Evolutionary conservation across 1,140 invertebrate species (phyloP).

Genomic region (Campoletis sonorensis): DNA sequence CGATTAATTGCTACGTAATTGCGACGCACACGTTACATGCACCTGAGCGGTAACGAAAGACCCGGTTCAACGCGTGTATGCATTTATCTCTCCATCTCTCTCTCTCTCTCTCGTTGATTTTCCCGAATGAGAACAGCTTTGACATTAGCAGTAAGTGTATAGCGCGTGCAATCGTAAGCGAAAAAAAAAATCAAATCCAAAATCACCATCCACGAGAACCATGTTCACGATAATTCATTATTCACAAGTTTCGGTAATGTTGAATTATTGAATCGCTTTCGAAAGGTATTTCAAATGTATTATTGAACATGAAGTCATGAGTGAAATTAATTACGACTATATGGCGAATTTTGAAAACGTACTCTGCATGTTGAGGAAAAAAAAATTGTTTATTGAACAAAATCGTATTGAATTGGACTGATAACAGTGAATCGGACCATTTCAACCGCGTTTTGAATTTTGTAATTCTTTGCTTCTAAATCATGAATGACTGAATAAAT

Average conservation of each 20-base stretch:
- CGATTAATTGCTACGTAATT: constrained; percentile 57
- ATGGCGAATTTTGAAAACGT: no score
- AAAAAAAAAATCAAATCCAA: not conserved
- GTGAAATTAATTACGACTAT: no score
- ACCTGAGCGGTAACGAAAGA: constrained; percentile 24
- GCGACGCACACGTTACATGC: constrained; percentile 50
- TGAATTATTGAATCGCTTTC: not conserved
- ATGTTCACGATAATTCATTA: not conserved
- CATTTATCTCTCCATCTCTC: constrained; percentile 12
- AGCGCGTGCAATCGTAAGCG: not conserved
- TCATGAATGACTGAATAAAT: no score
- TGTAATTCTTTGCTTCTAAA: no score
- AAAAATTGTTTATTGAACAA: no score
- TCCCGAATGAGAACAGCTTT: not conserved
- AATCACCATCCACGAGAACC: not conserved
- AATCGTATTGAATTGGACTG: no score
- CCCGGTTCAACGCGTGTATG: not conserved
- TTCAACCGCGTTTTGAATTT: no score
- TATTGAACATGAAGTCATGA: no score
- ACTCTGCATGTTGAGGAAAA: no score
- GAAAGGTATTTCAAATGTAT: no score
- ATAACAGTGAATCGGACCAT: no score
- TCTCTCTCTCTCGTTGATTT: not conserved
- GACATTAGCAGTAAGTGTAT: not conserved
- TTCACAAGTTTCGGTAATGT: not conserved